Evolutionary conservation across 1,140 invertebrate genomes (phyloP).

Genomic region (Eulimnadia texana): DNA sequence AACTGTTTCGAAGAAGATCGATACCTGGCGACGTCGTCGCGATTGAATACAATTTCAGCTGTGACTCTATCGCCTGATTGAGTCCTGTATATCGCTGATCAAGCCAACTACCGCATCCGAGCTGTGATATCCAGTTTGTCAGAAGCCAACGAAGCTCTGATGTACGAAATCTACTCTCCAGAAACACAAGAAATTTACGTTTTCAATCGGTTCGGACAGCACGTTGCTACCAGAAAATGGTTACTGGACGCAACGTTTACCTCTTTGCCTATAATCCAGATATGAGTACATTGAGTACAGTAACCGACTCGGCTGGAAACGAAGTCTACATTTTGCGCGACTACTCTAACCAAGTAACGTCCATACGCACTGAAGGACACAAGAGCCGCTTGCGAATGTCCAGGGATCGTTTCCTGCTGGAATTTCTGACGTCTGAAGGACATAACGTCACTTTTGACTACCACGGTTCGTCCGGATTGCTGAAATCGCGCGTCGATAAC

Average conservation of each 20-base stretch:
- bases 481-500: constrained; percentile 75
- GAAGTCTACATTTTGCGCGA: constrained; percentile 77
- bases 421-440: constrained; percentile 75
- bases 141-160: constrained; percentile 58
- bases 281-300: constrained; percentile 72
- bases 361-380: constrained; percentile 82
- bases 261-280: constrained; percentile 94
- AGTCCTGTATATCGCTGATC: constrained; percentile 85
- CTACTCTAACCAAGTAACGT: constrained; percentile 65
- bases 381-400: constrained; percentile 80
- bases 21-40: constrained; percentile 74
- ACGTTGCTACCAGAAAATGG: constrained; percentile 79
- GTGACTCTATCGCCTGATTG: constrained; percentile 86
- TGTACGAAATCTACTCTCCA: constrained; percentile 88
- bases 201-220: constrained; percentile 86
- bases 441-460: constrained; percentile 88
- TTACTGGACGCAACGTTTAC: constrained; percentile 80
- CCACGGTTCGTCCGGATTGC: constrained; percentile 67
- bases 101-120: constrained; percentile 72
- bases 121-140: constrained; percentile 81
- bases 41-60: constrained; percentile 87
- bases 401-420: constrained; percentile 72
- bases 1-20: constrained; percentile 85
- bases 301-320: constrained; percentile 74
- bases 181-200: constrained; percentile 85